Conservation (phyloP, 2,888 invertebrate genomes). For the Orthosia cruda region DNA sequence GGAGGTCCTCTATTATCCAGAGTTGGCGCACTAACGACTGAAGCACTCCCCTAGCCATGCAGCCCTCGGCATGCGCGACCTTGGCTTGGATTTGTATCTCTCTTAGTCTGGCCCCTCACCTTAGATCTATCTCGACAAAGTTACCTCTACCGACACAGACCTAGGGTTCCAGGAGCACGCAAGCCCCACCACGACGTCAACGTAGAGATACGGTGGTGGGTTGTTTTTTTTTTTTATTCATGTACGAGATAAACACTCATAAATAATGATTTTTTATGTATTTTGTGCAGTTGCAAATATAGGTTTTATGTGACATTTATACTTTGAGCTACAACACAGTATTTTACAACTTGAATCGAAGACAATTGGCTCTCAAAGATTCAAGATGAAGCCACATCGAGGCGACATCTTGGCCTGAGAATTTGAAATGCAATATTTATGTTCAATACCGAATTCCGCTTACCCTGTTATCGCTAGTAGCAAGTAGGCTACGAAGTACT, state of each 20-base stretch:
- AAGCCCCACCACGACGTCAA: too few relatives aligned
- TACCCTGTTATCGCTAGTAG: slow-evolving; percentile 36
- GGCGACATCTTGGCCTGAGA: slow-evolving; percentile 1
- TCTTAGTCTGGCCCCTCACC: too few relatives aligned
- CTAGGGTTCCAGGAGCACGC: too few relatives aligned
- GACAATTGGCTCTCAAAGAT: background rate
- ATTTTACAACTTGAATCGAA: background rate
- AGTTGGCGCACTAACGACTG: background rate
- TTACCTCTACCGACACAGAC: too few relatives aligned
- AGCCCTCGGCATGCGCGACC: too few relatives aligned
- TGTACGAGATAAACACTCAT: background rate
- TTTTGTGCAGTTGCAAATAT: slow-evolving; percentile 20
- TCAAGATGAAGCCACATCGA: slow-evolving; percentile 4
- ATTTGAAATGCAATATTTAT: slow-evolving; percentile 53
- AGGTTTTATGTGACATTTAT: slow-evolving; percentile 16
- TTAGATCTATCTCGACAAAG: too few relatives aligned
- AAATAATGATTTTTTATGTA: background rate
- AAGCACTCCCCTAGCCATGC: too few relatives aligned
- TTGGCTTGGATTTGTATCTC: too few relatives aligned
- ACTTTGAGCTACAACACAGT: background rate
- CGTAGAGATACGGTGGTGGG: too few relatives aligned
- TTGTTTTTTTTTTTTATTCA: too few relatives aligned
- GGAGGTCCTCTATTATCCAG: background rate
- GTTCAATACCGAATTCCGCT: slow-evolving; percentile 45
- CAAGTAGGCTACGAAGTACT: slow-evolving; percentile 19